A percentile compares a stretch with the other conserved stretches of the same genome.
These are phyloP conservation scores for Zaprionus capensis DNA, from an alignment of 1,140 invertebrate genomes.

Conservation along the genomic window DNA sequence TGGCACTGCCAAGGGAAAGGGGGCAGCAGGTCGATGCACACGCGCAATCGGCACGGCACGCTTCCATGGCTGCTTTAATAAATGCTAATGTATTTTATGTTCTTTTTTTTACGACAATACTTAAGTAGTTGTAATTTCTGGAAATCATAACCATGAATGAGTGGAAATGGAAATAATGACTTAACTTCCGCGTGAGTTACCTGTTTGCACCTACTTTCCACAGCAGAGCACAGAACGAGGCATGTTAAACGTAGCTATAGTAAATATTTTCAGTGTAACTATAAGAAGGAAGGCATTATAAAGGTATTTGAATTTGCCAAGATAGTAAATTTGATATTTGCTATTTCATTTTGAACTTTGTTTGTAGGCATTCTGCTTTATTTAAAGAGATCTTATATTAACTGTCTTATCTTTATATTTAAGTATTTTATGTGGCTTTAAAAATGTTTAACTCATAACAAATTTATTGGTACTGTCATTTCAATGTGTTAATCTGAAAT, in stretches of 20 bases:
- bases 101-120: conserved; percentile 66
- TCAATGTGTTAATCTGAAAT: no score
- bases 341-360: no score
- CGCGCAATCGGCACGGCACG: conserved; percentile 52
- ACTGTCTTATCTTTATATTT: no score
- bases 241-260: background rate
- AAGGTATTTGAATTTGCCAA: background rate
- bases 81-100: conserved; percentile 74
- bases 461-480: no score
- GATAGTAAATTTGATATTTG: background rate
- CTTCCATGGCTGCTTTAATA: conserved; percentile 72
- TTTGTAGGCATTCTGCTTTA: no score
- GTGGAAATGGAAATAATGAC: conserved; percentile 56
- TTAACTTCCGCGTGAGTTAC: conserved; percentile 54
- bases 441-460: no score
- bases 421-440: no score
- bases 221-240: background rate
- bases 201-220: background rate
- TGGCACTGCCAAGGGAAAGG: background rate
- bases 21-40: conserved; percentile 7
- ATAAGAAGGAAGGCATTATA: no score
- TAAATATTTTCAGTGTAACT: background rate
- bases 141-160: conserved; percentile 72
- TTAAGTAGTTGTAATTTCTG: conserved; percentile 77
- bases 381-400: no score